Evolutionary conservation across 2,888 invertebrate genomes (phyloP).

Genomic region (Netelia fuscicornis): DNA sequence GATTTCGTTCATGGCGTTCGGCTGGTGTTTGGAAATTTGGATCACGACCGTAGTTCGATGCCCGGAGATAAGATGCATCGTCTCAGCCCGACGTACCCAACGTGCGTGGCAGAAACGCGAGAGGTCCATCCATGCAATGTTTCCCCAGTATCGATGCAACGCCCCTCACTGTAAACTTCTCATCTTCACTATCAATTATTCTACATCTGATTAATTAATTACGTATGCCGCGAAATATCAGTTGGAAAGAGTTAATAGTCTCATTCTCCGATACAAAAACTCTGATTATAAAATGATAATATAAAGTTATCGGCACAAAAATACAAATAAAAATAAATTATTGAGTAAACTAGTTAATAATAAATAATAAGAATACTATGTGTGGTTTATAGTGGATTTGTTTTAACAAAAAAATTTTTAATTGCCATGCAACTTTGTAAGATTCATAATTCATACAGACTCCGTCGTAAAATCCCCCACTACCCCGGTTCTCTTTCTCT

Average conservation of each 20-base stretch:
- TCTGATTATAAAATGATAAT: background rate
- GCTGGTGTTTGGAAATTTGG: no score
- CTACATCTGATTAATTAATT: constrained; percentile 25
- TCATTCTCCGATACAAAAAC: background rate
- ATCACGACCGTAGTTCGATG: no score
- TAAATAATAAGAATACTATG: background rate
- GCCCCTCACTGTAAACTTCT: background rate
- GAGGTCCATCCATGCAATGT: no score
- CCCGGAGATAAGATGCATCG: no score
- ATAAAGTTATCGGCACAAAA: constrained; percentile 5
- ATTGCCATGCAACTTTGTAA: background rate
- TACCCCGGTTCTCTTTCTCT: background rate
- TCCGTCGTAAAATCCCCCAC: constrained; percentile 5
- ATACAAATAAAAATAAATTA: background rate
- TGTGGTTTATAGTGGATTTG: background rate
- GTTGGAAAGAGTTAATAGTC: background rate
- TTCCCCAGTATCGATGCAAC: background rate
- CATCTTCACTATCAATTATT: background rate
- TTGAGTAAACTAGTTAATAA: background rate
- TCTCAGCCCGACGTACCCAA: no score
- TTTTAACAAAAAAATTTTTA: background rate
- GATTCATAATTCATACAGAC: background rate
- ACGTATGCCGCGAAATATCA: background rate
- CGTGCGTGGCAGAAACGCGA: no score
- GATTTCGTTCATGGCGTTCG: no score